Base-by-base conservation (phyloP, 2,797 vertebrate species). In the Chloroceryle amazona region DNA sequence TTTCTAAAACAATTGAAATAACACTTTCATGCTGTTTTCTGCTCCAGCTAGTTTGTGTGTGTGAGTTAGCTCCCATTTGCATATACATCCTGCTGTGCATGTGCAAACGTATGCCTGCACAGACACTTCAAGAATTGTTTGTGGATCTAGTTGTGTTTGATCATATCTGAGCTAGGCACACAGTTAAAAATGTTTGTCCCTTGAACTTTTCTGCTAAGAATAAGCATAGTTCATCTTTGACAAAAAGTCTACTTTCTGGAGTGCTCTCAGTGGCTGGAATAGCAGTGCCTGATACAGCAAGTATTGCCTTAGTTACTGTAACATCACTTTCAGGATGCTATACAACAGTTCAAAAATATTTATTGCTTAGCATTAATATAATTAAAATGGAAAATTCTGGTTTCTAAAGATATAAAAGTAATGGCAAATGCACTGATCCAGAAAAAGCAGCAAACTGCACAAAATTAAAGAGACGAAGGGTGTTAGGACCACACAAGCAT, bases 401-500 rank as follows among this genome's bases (percentile, higher is more conserved):
- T 93, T 70, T 73, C 71, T n/a, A 67, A 80, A 78, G 47, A 81
- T 41, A 5, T 86, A 84, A 84, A 75, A 47, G 17, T 63, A 62
- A 89, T 96, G 86, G 47, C 37, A 75, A 89, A 92, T 63, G 76
- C 54, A 51, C 20, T 58, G 46, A 47, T 92, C 10, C 75, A 31
- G 41, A 94, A 89, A 86, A 95, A 75, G 21, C 3, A 12, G 72
- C 12, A 39, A 90, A 57, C 79, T 90, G 65, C 46, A 70, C 79
- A 67, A 95, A 89, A 88, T 67, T 94, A 83, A 83, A 90, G 84
- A 93, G 68, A 79, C 58, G 80, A 91, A 94, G 72, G 11, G 39
- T 74, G 79, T 89, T 79, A 91, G 81, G 91, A 97, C 93, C 96
- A 94, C 95, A 96, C 94, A 96, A 92, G 92, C 12, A 63, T 76